Base-by-base conservation (phyloP, 2,113 vertebrate species). In the Puffinus mauretanicus region DNA sequence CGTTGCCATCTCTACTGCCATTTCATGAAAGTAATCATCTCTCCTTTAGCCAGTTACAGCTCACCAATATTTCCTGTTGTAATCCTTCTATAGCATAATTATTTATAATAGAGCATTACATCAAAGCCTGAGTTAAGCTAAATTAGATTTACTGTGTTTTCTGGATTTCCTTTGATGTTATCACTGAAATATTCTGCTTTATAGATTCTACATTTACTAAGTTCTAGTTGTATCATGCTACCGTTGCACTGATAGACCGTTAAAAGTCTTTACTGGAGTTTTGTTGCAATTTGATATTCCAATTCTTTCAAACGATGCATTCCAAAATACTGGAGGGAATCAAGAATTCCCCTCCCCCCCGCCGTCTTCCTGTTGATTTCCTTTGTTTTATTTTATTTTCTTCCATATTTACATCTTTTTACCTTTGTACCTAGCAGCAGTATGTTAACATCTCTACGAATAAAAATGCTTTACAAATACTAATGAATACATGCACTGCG, bases 211-310 rank as follows among this genome's bases (percentile, higher is more conserved):
- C 5, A 6, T 24, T n/a, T n/a, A n/a, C 34, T 12, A 19, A 7
- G 1, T 81, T 54, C 19, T 38, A 25, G 13, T 29, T 38, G 9
- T 66, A 66, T 52, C 19, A 4, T 46, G 32, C 27, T 26, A 14
- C 30, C 11, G 16, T 27, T 66, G 38, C 6, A 20, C 8, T 34
- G 24, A 38, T 3, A 30, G 20, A 42, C 10, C 0, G 0, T 38
- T 65, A 19, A 13, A 71, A 71, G 32, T 44, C 18, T 55, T 40
- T 46, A 20, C 20, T 54, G 32, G 61, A 52, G 26, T 11, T 61
- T 47, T 40, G 14, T 13, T 64, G 26, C 6, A 36, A 19, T 57
- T 70, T 49, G 24, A 30, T 62, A 18, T 40, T 82, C 20, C 3
- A 44, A 19, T 65, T 71, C 9, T 38, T 58, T 58, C 73, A 65